Conservation (phyloP, 2,797 vertebrate genomes). For the Steatocranus sp. region DNA sequence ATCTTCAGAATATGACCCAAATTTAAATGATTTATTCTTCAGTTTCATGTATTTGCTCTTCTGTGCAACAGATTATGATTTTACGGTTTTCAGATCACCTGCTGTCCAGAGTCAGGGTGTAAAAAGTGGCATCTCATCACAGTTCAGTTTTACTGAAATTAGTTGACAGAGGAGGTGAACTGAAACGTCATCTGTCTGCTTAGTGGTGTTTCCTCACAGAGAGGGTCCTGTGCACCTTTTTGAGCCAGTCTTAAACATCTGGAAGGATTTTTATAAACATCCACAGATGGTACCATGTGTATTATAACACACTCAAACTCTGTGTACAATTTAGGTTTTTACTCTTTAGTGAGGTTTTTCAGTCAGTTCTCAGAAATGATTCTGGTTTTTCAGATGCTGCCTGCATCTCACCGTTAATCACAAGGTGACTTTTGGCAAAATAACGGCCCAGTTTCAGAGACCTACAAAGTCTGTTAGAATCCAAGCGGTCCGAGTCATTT, state of each 20-base stretch:
- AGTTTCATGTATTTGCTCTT: too few species aligned
- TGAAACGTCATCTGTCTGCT: not conserved
- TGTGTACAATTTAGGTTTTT: not conserved
- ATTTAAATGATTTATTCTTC: not conserved
- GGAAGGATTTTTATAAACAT: not conserved
- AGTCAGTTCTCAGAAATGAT: not conserved
- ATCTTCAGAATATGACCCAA: not conserved
- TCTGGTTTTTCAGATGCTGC: not conserved
- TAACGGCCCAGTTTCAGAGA: fast-evolving
- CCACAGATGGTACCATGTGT: not conserved
- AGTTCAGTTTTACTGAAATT: fast-evolving
- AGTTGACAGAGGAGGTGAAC: not conserved
- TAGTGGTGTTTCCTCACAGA: not conserved
- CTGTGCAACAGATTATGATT: not conserved
- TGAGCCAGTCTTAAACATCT: not conserved
- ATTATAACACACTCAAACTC: not conserved
- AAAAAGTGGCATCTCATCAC: not conserved
- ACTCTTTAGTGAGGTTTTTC: fast-evolving
- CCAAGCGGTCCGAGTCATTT: not conserved
- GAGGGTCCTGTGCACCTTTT: not conserved
- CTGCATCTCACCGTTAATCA: not conserved
- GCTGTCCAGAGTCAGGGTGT: not conserved
- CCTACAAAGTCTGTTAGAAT: not conserved
- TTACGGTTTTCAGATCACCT: not conserved
- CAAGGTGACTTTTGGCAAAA: not conserved